Percentiles rank a stretch among this genome's conserved stretches.
These are phyloP conservation scores for Caenorhabditis macrosperma DNA, from an alignment of 2,888 invertebrate genomes.

Conservation along the genomic window DNA sequence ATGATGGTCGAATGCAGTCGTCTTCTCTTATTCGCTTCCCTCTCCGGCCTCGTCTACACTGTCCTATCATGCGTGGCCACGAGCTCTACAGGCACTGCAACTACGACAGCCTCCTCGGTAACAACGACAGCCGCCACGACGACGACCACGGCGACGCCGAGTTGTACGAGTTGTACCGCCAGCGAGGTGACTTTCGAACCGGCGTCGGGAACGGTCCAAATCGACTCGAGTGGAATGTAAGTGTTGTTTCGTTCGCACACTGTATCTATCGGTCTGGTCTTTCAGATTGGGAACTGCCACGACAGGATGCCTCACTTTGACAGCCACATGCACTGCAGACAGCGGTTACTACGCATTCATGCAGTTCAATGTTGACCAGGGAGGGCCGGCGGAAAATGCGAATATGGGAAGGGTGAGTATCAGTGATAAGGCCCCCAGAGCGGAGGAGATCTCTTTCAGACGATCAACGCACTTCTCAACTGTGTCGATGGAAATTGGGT, in stretches of 20 bases:
- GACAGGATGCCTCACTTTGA: slow-evolving; percentile 40
- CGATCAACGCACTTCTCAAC: slow-evolving; percentile 37
- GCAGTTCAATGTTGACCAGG: slow-evolving; percentile 57
- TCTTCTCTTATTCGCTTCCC: slow-evolving; percentile 20
- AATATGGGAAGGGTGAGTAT: slow-evolving; percentile 38
- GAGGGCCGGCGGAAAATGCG: slow-evolving; percentile 51
- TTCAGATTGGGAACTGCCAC: slow-evolving; percentile 33
- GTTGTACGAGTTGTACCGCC: slow-evolving; percentile 51
- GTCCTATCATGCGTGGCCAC: slow-evolving; percentile 36
- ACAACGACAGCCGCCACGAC: too few species aligned
- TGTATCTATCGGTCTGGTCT: background rate
- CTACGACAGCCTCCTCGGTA: slow-evolving; percentile 10
- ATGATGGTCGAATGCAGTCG: slow-evolving; percentile 53
- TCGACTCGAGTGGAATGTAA: slow-evolving; percentile 40
- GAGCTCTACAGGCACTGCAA: slow-evolving; percentile 11
- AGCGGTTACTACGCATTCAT: slow-evolving; percentile 36
- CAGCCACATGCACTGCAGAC: slow-evolving; percentile 47
- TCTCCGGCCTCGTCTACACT: slow-evolving; percentile 18
- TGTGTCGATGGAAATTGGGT: slow-evolving; percentile 58
- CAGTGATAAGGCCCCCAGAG: background rate
- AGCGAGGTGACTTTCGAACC: slow-evolving; percentile 45
- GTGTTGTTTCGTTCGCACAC: background rate
- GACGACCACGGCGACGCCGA: too few species aligned
- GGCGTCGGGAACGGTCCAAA: slow-evolving; percentile 14
- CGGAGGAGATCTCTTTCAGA: slow-evolving; percentile 13